phyloP scores from a whole-genome alignment of 2,888 invertebrate species.

The Allolobophora icterica region DNA sequence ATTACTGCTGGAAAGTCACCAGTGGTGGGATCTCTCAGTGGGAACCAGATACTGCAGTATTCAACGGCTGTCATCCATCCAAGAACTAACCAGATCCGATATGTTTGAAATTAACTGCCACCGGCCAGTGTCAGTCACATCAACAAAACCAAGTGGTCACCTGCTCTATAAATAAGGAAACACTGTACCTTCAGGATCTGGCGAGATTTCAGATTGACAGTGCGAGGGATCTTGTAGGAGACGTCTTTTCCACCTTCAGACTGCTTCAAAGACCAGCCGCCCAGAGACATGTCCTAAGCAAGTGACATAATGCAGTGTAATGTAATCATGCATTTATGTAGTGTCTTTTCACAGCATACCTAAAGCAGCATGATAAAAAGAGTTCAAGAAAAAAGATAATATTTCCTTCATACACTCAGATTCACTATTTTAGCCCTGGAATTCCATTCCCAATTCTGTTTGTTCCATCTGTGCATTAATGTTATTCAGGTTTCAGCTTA shows the following conservation, averaged over 20 bases:
- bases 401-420: not conserved
- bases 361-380: not conserved
- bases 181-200: constrained; percentile 73
- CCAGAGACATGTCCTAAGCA: constrained; percentile 66
- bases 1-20: not conserved
- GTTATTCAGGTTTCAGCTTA: not conserved
- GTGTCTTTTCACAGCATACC: not conserved
- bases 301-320: not conserved
- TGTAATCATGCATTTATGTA: not conserved
- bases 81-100: no score
- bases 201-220: constrained; percentile 80
- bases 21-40: not conserved
- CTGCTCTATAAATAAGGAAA: no score
- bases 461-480: not conserved
- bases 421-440: not conserved
- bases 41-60: no score
- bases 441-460: not conserved
- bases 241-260: constrained; percentile 80
- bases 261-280: constrained; percentile 84
- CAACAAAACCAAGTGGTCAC: no score
- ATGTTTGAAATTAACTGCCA: no score
- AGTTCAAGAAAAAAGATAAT: not conserved
- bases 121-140: no score
- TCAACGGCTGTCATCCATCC: no score
- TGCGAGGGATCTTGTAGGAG: constrained; percentile 89